A percentile compares a stretch with the other conserved stretches of the same genome.
Evolutionary conservation across 2,888 invertebrate species (phyloP).

Genomic region (Dilophus febrilis): DNA sequence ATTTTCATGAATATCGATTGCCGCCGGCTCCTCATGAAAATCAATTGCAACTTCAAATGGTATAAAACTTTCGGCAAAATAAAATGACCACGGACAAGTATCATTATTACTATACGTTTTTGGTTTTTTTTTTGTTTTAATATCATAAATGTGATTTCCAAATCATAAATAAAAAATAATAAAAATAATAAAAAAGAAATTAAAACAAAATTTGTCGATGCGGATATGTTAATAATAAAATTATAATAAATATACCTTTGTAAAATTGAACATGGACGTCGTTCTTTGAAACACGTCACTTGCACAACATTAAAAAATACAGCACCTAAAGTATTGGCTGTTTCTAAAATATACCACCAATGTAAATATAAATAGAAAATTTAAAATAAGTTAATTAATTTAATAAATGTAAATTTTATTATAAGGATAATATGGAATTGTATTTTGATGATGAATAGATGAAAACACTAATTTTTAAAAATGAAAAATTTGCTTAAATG

Average conservation of each 20-base stretch:
- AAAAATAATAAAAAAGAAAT: neutral
- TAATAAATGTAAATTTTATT: neutral
- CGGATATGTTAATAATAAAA: neutral
- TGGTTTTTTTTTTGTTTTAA: no score
- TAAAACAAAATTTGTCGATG: neutral
- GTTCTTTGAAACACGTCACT: constrained; percentile 51
- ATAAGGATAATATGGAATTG: no score
- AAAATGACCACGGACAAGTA: neutral
- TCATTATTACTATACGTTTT: no score
- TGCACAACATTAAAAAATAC: constrained; percentile 60
- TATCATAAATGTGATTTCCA: no score
- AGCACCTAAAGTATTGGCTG: constrained; percentile 53
- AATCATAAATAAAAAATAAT: neutral
- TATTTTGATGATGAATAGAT: no score
- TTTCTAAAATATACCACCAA: constrained; percentile 28
- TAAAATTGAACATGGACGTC: constrained; percentile 43
- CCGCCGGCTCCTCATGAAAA: no score
- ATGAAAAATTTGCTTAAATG: no score
- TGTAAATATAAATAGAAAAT: neutral
- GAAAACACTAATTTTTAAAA: no score
- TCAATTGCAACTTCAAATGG: constrained; percentile 8
- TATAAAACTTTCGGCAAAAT: neutral
- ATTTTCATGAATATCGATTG: constrained; percentile 6
- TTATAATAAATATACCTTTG: constrained; percentile 34
- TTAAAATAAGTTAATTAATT: no score